Evolutionary conservation across 2,797 vertebrate genomes (phyloP), one percentile per base, ranked within the genome.

Genomic region (Paramormyrops hopkinsi): DNA sequence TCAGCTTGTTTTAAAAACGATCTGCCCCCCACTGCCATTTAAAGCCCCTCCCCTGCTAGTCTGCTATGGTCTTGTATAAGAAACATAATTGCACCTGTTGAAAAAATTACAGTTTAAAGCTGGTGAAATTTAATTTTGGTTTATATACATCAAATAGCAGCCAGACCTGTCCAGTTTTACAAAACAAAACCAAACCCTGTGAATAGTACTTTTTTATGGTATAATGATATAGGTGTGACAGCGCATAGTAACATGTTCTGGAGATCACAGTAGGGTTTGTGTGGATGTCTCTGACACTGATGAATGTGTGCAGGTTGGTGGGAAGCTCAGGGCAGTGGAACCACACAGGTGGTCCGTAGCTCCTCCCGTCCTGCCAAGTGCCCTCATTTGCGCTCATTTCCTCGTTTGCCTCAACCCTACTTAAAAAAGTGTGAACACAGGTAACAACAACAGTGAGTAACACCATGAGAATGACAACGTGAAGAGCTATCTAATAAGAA

Each of bases 401-500:
- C 90, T 90, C 90, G 69, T 94, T 95, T 94, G 92, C 94, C 92
- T 94, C 94, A 92, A 93, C 93, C 93, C 93, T 93, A 93, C 91
- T 91, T 93, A 84, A 90, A 84, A 90, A 91, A 93, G 94, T 91
- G 93, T 92, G 93, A 93, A 92, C 94, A 94, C 85, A 93, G 90
- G 91, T 86, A 92, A 94, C 92, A 94, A 94, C 91, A 94, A 94
- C 92, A 95, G 94, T 92, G 94, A 91, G 94, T 59, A 93, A 93
- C 92, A 94, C 91, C 92, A 92, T 93, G 94, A 92, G 93, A 94
- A 94, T 93, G 94, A 93, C 94, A 93, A 92, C 95, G 93, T 92
- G 93, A 94, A 92, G 93, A 94, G 93, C 93, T 94, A 94, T 93
- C 94, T 85, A 94, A 94, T 94, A 93, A 92, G 94, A 95, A 95